These are phyloP conservation scores for Creontiades dilutus DNA, from an alignment of 2,888 invertebrate species.

Conservation along the genomic window DNA sequence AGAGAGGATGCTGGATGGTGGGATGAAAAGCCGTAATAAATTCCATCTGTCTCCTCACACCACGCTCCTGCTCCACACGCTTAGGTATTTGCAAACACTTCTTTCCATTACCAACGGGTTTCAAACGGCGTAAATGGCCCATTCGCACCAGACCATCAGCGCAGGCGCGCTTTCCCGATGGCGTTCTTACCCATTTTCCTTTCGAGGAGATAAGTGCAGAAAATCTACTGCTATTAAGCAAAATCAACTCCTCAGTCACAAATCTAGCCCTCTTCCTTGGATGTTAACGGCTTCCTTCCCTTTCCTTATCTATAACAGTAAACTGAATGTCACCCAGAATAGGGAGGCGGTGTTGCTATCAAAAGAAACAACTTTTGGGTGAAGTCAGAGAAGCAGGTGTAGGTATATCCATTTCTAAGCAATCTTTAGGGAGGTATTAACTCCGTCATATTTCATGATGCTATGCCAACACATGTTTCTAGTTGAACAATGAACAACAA, in stretches of 20 bases:
- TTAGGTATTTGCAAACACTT: slow-evolving; percentile 48
- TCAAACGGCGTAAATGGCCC: slow-evolving; percentile 42
- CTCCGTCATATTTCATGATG: no score
- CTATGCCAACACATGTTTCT: no score
- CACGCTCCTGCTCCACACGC: neutral
- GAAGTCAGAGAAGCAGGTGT: no score
- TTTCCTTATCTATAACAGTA: neutral
- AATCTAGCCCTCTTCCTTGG: neutral
- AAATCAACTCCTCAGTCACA: slow-evolving; percentile 7
- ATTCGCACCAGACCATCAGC: slow-evolving; percentile 34
- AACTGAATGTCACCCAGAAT: neutral
- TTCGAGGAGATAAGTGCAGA: neutral
- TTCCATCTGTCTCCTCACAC: neutral
- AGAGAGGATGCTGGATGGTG: slow-evolving; percentile 16
- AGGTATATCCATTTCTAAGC: no score
- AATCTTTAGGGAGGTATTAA: no score
- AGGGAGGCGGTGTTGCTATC: neutral
- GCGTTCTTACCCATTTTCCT: slow-evolving; percentile 27
- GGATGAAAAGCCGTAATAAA: slow-evolving; percentile 27
- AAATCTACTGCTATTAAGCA: neutral
- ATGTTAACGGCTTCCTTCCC: neutral
- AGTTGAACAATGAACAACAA: no score
- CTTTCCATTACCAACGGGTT: slow-evolving; percentile 52
- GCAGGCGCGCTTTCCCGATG: slow-evolving; percentile 26
- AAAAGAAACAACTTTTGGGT: no score